Conservation (phyloP, 37 sponge, comb jelly and placozoan species). For the Beroe ovata region DNA sequence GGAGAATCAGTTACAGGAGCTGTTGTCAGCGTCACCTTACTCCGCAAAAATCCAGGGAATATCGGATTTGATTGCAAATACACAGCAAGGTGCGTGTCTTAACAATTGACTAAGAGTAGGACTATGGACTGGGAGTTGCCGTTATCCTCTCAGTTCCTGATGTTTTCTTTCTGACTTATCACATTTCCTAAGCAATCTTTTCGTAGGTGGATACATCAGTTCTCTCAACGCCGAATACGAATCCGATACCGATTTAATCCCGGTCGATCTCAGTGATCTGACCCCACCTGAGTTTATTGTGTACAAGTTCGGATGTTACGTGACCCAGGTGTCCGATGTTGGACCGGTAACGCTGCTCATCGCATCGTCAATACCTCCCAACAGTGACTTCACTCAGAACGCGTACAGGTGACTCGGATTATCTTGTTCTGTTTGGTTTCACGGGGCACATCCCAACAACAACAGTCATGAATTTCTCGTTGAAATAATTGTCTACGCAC, state of each 20-base stretch:
- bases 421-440: too few relatives aligned
- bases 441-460: too few relatives aligned
- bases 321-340: not conserved
- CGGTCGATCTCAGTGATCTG: conserved; percentile 4
- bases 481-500: too few relatives aligned
- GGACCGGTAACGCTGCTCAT: conserved; percentile 14
- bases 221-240: conserved; percentile 8
- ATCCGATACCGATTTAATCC: not conserved
- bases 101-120: too few relatives aligned
- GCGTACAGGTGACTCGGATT: conserved; percentile 47
- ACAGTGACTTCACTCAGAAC: not conserved
- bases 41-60: not conserved
- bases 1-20: conserved; percentile 4
- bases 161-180: too few relatives aligned
- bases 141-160: too few relatives aligned
- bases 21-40: not conserved
- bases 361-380: conserved; percentile 6
- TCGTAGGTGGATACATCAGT: not conserved
- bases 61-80: not conserved
- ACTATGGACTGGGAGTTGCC: too few relatives aligned
- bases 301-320: conserved; percentile 24
- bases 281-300: not conserved
- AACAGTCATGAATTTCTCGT: too few relatives aligned
- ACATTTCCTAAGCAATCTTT: too few relatives aligned
- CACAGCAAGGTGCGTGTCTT: conserved; percentile 19